These are phyloP conservation scores for Eupithecia subfuscata DNA, from an alignment of 2,888 invertebrate genomes.

Conservation along the genomic window DNA sequence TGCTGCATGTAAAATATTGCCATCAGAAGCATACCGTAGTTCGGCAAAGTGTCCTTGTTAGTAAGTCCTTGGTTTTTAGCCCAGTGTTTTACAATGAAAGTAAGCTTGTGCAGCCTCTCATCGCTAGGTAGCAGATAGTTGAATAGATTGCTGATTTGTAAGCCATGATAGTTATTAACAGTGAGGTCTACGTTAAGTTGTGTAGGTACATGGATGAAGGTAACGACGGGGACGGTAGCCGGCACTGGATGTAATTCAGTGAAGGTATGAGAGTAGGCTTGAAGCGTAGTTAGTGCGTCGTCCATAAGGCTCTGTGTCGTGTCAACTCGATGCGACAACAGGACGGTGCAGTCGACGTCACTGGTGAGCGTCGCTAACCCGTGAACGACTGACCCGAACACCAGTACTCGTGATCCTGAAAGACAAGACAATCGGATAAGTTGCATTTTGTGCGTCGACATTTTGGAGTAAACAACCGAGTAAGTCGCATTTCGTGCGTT, in stretches of 20 bases:
- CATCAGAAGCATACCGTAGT: slow-evolving; percentile 5
- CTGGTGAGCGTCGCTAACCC: not conserved
- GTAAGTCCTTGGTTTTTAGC: not conserved
- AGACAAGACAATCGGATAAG: not conserved
- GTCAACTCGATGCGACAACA: not conserved
- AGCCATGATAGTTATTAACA: not conserved
- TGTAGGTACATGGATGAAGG: not conserved
- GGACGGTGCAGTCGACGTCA: not conserved
- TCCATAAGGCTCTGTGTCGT: not conserved
- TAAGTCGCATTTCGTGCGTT: too few relatives aligned
- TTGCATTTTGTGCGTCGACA: too few relatives aligned
- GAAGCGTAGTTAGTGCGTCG: not conserved
- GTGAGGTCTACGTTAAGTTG: not conserved
- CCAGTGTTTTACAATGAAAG: not conserved
- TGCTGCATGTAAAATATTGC: slow-evolving; percentile 1
- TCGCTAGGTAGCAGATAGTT: not conserved
- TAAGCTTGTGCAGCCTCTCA: not conserved
- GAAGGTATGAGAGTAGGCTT: not conserved
- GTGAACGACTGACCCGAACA: slow-evolving; percentile 1
- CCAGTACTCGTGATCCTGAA: not conserved
- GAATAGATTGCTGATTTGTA: slow-evolving; percentile 6
- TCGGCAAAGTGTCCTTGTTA: not conserved
- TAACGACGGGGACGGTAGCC: not conserved
- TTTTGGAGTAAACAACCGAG: too few relatives aligned
- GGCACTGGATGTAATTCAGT: not conserved